phyloP scores from a whole-genome alignment of 2,113 vertebrate species.

The Rhabdornis inornatus region DNA sequence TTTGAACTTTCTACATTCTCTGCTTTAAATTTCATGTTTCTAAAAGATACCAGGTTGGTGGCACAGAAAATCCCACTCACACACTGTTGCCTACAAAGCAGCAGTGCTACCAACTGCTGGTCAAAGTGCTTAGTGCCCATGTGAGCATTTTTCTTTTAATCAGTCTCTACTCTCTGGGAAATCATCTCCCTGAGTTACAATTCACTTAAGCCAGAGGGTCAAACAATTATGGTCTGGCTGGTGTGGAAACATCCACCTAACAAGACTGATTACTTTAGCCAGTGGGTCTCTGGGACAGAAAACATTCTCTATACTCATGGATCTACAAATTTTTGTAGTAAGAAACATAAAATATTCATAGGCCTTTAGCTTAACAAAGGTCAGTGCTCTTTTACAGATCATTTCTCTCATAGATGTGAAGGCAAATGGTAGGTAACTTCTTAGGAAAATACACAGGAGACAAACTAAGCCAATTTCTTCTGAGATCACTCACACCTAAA shows the following conservation, averaged over 20 bases:
- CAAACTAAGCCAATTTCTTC: neutral
- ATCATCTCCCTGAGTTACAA: neutral
- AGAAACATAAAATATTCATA: neutral
- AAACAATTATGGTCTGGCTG: neutral
- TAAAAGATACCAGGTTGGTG: neutral
- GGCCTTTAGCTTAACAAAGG: neutral
- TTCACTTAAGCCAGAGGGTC: neutral
- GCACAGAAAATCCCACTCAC: neutral
- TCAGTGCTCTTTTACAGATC: conserved; percentile 3
- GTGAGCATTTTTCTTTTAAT: neutral
- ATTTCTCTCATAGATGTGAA: neutral
- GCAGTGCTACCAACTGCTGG: neutral
- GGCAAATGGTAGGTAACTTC: neutral
- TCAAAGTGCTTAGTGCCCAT: neutral
- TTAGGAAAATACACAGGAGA: neutral
- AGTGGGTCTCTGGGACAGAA: neutral
- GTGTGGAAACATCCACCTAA: neutral
- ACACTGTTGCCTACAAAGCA: neutral
- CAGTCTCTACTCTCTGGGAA: neutral
- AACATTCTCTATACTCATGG: neutral
- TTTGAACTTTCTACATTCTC: neutral
- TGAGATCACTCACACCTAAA: neutral
- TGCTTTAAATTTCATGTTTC: neutral
- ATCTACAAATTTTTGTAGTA: neutral
- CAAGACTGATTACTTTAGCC: neutral